These are phyloP conservation scores for Ellobius talpinus DNA, from an alignment of 2,113 vertebrate genomes.

Conservation along the genomic window DNA sequence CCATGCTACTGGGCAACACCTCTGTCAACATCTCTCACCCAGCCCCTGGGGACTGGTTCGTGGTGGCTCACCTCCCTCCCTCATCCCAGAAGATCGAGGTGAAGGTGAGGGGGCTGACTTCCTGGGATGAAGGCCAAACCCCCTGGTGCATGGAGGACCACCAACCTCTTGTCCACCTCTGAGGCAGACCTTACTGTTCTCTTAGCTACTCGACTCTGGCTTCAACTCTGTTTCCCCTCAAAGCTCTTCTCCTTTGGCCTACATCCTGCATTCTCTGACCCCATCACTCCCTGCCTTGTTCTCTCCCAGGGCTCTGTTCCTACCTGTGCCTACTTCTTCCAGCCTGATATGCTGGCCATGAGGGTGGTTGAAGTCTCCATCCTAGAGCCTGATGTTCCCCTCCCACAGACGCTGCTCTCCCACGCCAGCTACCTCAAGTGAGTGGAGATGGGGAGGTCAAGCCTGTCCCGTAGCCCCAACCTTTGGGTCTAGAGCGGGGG, in stretches of 20 bases:
- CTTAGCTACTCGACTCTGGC: rapidly evolving
- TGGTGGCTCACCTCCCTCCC: constrained; percentile 94
- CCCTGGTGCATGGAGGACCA: not conserved
- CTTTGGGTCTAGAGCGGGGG: not conserved
- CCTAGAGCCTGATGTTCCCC: constrained; percentile 86
- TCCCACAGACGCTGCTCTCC: constrained; percentile 85
- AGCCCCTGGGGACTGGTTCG: constrained; percentile 93
- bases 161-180: not conserved
- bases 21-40: constrained; percentile 92
- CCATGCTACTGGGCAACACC: constrained; percentile 83
- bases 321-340: constrained; percentile 93
- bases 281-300: not conserved
- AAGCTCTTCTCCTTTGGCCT: not conserved
- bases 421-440: constrained; percentile 93
- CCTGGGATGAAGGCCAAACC: not conserved
- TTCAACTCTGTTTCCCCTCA: not conserved
- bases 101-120: constrained; percentile 89
- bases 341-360: constrained; percentile 94
- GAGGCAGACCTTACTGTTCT: not conserved
- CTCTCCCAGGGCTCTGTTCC: constrained; percentile 91
- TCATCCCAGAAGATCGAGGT: constrained; percentile 95
- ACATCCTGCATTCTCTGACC: not conserved
- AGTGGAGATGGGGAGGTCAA: constrained; percentile 66
- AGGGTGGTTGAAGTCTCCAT: constrained; percentile 89
- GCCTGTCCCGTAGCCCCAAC: not conserved